phyloP scores from a whole-genome alignment of 2,888 invertebrate species.

The Papilio demoleus region DNA sequence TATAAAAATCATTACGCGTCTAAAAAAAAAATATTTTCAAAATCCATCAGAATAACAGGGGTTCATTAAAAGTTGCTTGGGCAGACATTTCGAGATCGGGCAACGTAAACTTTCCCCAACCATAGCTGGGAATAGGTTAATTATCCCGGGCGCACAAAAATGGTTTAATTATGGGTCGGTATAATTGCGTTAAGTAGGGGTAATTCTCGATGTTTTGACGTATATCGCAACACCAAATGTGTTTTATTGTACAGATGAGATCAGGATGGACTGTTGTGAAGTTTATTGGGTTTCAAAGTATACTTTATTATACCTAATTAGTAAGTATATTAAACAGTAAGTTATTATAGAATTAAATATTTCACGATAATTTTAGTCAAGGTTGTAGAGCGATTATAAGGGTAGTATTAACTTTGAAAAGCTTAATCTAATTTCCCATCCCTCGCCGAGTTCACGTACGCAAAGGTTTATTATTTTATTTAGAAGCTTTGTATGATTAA shows the following conservation, averaged over 20 bases:
- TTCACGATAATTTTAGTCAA: background rate
- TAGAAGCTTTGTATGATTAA: background rate
- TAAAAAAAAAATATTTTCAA: constrained; percentile 37
- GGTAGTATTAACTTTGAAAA: no score
- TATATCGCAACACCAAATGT: constrained; percentile 54
- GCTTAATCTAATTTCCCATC: no score
- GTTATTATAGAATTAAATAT: background rate
- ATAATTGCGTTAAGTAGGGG: constrained; percentile 57
- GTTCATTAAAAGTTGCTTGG: constrained; percentile 50
- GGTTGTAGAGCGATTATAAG: background rate
- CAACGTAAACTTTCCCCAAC: constrained; percentile 50
- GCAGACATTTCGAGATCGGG: constrained; percentile 30
- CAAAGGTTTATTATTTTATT: background rate
- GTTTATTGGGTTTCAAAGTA: constrained; percentile 22
- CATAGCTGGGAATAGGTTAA: constrained; percentile 54
- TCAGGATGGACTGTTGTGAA: constrained; percentile 7
- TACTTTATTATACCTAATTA: constrained; percentile 8
- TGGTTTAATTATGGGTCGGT: constrained; percentile 61
- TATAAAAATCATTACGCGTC: constrained; percentile 40
- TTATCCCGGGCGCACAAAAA: constrained; percentile 61
- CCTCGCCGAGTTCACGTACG: no score
- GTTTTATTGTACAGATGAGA: constrained; percentile 45
- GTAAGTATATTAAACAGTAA: background rate
- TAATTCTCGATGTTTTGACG: constrained; percentile 50
- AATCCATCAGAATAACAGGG: constrained; percentile 34